Conservation (phyloP, 2,797 vertebrate species). For the Micromesistius poutassou region DNA sequence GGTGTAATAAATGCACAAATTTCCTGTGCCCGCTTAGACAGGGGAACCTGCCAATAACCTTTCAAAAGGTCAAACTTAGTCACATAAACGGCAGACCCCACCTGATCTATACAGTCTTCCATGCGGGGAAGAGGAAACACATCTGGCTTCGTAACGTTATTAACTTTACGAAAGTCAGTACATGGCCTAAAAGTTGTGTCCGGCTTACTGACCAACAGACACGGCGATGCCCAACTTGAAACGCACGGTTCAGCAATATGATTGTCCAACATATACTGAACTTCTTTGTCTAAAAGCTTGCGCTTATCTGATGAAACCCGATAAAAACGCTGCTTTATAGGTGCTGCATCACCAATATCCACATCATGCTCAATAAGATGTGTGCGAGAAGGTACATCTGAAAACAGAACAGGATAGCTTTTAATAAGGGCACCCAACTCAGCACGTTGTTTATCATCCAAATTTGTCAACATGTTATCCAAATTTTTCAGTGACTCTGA, state of each 20-base stretch:
- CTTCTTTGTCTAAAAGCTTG: conserved; percentile 8
- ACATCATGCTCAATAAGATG: conserved; percentile 17
- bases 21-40: background rate
- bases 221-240: too few species aligned
- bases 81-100: conserved; percentile 13
- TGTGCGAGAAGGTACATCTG: conserved; percentile 1
- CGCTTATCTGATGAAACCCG: background rate
- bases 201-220: conserved; percentile 10
- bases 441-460: background rate
- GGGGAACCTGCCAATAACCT: conserved; percentile 5
- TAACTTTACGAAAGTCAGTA: conserved; percentile 10
- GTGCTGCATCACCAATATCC: conserved; percentile 15
- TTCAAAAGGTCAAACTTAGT: conserved; percentile 13
- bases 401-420: conserved; percentile 1
- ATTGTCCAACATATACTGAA: conserved; percentile 12
- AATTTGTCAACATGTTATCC: background rate
- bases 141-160: conserved; percentile 6
- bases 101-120: conserved; percentile 11
- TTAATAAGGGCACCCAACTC: background rate
- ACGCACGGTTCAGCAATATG: conserved; percentile 5
- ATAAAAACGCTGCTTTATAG: conserved; percentile 16
- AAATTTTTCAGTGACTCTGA: background rate
- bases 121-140: conserved; percentile 1
- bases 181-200: background rate
- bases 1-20: too few species aligned